Percentiles rank a stretch among this genome's conserved stretches.
Evolutionary conservation across 2,888 invertebrate species (phyloP).

Genomic region (Heliconius aoede): DNA sequence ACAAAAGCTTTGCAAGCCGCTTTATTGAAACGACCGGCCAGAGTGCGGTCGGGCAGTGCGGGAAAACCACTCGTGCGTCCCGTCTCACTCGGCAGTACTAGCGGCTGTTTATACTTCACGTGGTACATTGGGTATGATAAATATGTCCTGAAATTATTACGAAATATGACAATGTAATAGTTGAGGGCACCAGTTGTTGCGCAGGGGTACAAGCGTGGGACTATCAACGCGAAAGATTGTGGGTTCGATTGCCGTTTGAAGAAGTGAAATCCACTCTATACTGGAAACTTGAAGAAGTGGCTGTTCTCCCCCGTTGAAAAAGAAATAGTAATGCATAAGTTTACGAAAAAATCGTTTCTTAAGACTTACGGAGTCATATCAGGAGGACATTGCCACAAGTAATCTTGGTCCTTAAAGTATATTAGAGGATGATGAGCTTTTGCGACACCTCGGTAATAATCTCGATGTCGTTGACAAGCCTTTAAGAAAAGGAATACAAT

Average conservation of each 20-base stretch:
- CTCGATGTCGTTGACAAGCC: constrained; percentile 84
- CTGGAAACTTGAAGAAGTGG: too few relatives aligned
- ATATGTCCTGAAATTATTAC: constrained; percentile 71
- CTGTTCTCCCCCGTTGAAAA: too few relatives aligned
- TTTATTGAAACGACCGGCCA: constrained; percentile 82
- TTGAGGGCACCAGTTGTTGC: too few relatives aligned
- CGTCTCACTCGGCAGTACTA: constrained; percentile 78
- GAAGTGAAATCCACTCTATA: too few relatives aligned
- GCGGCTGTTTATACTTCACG: constrained; percentile 84
- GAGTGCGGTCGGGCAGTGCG: constrained; percentile 81
- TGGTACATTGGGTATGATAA: constrained; percentile 82
- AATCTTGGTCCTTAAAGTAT: constrained; percentile 81
- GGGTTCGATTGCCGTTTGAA: background rate
- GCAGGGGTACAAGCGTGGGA: background rate
- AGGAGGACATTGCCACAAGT: constrained; percentile 82
- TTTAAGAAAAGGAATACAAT: constrained; percentile 51
- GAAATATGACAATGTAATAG: background rate
- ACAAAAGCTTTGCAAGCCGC: constrained; percentile 81
- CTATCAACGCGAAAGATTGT: background rate
- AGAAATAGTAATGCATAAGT: too few relatives aligned
- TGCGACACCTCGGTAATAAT: constrained; percentile 85
- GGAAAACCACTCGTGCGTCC: constrained; percentile 80
- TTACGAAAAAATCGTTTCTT: too few relatives aligned
- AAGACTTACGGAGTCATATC: constrained; percentile 80
- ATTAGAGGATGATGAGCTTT: constrained; percentile 83